Conservation (phyloP, 2,113 vertebrate genomes). For the Corapipo altera region DNA sequence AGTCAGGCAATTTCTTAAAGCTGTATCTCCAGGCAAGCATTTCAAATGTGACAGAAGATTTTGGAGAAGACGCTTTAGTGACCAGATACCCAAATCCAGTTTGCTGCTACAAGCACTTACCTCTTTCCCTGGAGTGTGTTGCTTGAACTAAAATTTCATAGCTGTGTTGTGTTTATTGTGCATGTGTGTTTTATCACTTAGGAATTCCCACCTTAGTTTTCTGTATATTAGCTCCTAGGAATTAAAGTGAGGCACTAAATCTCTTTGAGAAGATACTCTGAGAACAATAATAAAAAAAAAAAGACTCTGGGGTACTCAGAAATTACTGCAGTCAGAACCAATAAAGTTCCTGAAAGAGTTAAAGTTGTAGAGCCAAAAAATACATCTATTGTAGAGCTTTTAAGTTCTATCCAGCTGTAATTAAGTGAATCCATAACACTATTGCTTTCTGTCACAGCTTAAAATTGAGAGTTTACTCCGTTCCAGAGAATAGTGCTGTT, state of each 20-base stretch:
- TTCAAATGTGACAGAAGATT: background rate
- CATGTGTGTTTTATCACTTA: background rate
- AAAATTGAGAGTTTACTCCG: background rate
- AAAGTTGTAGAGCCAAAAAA: background rate
- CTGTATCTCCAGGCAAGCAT: background rate
- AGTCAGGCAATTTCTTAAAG: background rate
- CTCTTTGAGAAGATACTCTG: background rate
- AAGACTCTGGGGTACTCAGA: background rate
- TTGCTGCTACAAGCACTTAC: background rate
- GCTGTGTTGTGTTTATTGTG: accelerated
- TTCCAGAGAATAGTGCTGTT: background rate
- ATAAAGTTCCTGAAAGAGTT: background rate
- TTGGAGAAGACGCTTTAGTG: background rate
- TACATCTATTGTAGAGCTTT: background rate
- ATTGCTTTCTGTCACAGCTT: slow-evolving; percentile 25
- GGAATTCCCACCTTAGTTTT: background rate
- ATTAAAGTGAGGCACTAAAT: background rate
- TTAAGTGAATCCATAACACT: slow-evolving; percentile 33
- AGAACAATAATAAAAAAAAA: background rate
- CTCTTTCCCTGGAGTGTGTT: background rate
- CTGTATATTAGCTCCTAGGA: background rate
- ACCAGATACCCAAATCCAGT: background rate
- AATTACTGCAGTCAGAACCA: background rate
- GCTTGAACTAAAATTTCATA: background rate
- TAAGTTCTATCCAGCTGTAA: slow-evolving; percentile 35